These are phyloP conservation scores for Opisthograptis luteolata DNA, from an alignment of 2,888 invertebrate species.

Conservation along the genomic window DNA sequence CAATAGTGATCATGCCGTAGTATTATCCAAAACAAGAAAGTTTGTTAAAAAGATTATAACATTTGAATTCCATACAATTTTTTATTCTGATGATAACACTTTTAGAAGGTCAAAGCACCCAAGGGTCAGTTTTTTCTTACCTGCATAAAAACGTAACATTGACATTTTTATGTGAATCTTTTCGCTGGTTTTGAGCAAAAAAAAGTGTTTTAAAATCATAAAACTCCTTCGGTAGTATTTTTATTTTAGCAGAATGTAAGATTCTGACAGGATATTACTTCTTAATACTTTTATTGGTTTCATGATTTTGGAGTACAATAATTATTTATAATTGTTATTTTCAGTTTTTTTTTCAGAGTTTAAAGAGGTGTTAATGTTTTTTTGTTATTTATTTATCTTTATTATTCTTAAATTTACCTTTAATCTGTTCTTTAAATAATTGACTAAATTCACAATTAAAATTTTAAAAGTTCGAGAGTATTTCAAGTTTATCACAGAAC, in stretches of 20 bases:
- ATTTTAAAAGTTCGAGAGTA: too few species aligned
- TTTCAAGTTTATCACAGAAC: too few species aligned
- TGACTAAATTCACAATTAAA: too few species aligned
- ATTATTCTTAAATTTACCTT: too few species aligned
- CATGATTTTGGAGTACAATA: not conserved
- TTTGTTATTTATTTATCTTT: too few species aligned
- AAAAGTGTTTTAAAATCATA: too few species aligned
- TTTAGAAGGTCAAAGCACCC: slow-evolving; percentile 38
- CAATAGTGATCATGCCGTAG: too few species aligned
- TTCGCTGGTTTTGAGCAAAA: slow-evolving; percentile 15
- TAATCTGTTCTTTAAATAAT: too few species aligned
- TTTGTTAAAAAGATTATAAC: not conserved
- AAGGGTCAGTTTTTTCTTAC: slow-evolving; percentile 27
- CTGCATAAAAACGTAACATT: slow-evolving; percentile 26
- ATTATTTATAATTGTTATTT: too few species aligned
- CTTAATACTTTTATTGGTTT: not conserved
- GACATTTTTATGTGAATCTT: slow-evolving; percentile 20
- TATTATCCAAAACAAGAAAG: not conserved
- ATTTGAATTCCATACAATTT: not conserved
- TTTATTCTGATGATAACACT: not conserved
- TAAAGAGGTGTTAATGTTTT: too few species aligned
- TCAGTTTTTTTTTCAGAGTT: too few species aligned
- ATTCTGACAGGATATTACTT: slow-evolving; percentile 4
- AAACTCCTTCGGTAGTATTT: slow-evolving; percentile 2
- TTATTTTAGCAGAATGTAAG: not conserved